Base-by-base conservation (phyloP, 1,140 invertebrate species). In the Oreohelix idahoensis region DNA sequence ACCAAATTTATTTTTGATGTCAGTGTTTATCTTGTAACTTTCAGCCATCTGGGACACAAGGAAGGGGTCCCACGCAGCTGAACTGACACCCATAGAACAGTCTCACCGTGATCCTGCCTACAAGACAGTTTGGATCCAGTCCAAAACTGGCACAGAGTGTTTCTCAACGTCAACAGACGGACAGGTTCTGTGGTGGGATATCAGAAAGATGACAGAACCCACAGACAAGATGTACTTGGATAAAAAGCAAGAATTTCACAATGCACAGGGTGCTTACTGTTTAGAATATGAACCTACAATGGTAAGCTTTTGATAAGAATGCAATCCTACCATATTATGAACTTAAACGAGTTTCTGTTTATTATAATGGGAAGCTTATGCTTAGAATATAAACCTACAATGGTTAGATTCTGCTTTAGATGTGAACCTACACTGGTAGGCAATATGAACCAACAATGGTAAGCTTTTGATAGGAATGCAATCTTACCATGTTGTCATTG, bases 241-340 rank as follows among this genome's bases (percentile, higher is more conserved):
- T 93, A 96, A 96, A 93, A 93, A 92, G 86, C 94, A 96, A 87
- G 94, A 96, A 70, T 95, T 96, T 91, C 94, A 94, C 35, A 95
- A 95, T 74, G 96, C 96, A 58, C 94, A 95, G 73, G 96, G 96
- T 73, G 95, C 96, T 73, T 96, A 96, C 88, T 95, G 95, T 85
- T 93, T 98, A 76, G 97, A 98, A 92, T 98, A 97, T 92, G 97
- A 98, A 93, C 94, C 95, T 0, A 97, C 97, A 0, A 97, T 98
- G 90, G 92, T 93, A 88, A 86, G 86, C 86, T 20, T 69, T 11
- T 66, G 42, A 45, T 45, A 8, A 45, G 42, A 45, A 45, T 45
- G 15, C 15, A 15, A 45, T 8, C 42, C 42, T 8, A 45, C 42
- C 15, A 45, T 45, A 15, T 5, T 45, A 45, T 8, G 42, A n/a